Evolutionary conservation across 2,797 vertebrate genomes (phyloP).

Genomic region (Fratercula arctica): DNA sequence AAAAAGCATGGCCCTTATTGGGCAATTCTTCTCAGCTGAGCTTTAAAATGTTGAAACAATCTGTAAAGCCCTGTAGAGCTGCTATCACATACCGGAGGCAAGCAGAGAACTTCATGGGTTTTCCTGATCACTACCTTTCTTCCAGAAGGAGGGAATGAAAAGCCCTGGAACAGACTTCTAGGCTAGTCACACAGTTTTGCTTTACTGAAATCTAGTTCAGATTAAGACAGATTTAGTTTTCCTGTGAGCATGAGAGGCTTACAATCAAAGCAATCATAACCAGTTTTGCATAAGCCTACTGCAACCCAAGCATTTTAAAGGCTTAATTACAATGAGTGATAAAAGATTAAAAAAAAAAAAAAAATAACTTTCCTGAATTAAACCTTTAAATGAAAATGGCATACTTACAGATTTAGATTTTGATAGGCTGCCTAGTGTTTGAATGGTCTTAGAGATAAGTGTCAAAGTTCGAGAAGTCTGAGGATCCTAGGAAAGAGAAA

Average conservation of each 20-base stretch:
- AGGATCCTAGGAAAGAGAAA: constrained; percentile 82
- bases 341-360: neutral
- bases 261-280: constrained; percentile 12
- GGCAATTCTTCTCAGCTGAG: neutral
- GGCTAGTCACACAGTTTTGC: neutral
- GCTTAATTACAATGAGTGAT: constrained; percentile 33
- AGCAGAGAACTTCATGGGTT: neutral
- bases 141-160: neutral
- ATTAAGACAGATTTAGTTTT: constrained; percentile 28
- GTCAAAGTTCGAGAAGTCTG: constrained; percentile 95
- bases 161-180: neutral
- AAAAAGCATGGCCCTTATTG: neutral
- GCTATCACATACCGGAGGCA: neutral
- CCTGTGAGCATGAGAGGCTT: neutral
- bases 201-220: constrained; percentile 30
- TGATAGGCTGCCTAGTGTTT: constrained; percentile 95
- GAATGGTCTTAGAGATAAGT: constrained; percentile 97
- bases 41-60: neutral
- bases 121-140: neutral
- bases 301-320: neutral
- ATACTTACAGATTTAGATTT: constrained; percentile 96
- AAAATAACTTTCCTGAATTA: neutral
- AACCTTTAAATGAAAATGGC: neutral
- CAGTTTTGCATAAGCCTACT: neutral
- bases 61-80: neutral